A percentile compares a stretch with the other conserved stretches of the same genome.
Evolutionary conservation across 2,113 vertebrate species (phyloP).

Genomic region (Zosterops hypoxanthus): DNA sequence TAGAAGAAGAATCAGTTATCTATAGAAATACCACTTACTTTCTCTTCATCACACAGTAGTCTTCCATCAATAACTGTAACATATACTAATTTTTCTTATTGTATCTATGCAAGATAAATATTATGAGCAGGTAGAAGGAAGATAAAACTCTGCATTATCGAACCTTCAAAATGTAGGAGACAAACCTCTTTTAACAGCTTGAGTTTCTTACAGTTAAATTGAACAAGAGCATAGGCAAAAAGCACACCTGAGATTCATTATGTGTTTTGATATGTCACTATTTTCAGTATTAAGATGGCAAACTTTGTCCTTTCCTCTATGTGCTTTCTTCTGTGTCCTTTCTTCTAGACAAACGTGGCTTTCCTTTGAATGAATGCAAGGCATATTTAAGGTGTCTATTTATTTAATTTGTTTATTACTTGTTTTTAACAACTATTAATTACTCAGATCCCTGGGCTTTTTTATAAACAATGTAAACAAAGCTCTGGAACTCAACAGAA

Average conservation of each 20-base stretch:
- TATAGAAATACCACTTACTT: neutral
- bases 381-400: neutral
- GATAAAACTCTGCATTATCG: neutral
- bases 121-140: neutral
- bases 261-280: neutral
- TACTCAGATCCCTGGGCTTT: neutral
- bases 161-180: neutral
- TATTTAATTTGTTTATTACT: neutral
- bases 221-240: neutral
- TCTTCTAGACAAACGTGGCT: neutral
- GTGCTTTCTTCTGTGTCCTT: neutral
- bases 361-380: neutral
- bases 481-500: neutral
- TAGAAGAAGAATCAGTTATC: neutral
- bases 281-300: neutral
- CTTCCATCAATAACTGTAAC: neutral
- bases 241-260: neutral
- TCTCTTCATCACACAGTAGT: neutral
- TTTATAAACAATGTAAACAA: neutral
- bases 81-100: neutral
- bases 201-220: neutral
- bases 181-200: neutral
- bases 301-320: neutral
- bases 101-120: neutral
- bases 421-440: neutral